Percentiles rank a stretch among this genome's conserved stretches.
Evolutionary conservation across 2,113 vertebrate species (phyloP).

Genomic region (Nannospalax galili): DNA sequence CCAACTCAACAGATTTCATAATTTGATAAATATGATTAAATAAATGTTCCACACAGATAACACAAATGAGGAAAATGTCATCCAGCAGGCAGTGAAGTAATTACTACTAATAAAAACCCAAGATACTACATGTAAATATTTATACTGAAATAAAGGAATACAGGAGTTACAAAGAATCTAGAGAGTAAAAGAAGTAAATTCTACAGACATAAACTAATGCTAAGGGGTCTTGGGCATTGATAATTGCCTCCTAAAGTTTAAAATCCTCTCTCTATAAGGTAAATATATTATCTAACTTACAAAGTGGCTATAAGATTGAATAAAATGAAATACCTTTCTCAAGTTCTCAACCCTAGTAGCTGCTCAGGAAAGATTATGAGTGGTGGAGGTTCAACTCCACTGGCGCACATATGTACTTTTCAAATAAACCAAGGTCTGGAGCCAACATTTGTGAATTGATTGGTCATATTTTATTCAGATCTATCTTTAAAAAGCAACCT

Average conservation of each 20-base stretch:
- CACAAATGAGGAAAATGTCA: slow-evolving; percentile 9
- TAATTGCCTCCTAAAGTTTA: slow-evolving; percentile 29
- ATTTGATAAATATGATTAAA: not conserved
- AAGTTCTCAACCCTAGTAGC: not conserved
- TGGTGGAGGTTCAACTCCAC: not conserved
- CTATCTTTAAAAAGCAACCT: slow-evolving; percentile 17
- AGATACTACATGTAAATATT: slow-evolving; percentile 17
- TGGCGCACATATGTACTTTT: not conserved
- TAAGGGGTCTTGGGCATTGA: not conserved
- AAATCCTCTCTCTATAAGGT: not conserved
- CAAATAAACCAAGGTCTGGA: slow-evolving; percentile 14
- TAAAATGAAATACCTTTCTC: not conserved
- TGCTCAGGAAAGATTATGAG: not conserved
- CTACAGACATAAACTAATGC: not conserved
- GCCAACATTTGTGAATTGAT: not conserved
- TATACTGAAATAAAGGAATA: not conserved
- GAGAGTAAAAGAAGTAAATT: not conserved
- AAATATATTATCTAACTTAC: not conserved
- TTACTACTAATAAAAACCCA: not conserved
- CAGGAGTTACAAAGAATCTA: not conserved
- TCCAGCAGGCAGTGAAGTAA: not conserved
- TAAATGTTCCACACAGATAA: not conserved
- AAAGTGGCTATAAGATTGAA: not conserved
- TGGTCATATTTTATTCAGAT: slow-evolving; percentile 15
- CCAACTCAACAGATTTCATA: not conserved